Evolutionary conservation across 2,888 invertebrate species (phyloP).

Genomic region (Cantharis flavilabris): DNA sequence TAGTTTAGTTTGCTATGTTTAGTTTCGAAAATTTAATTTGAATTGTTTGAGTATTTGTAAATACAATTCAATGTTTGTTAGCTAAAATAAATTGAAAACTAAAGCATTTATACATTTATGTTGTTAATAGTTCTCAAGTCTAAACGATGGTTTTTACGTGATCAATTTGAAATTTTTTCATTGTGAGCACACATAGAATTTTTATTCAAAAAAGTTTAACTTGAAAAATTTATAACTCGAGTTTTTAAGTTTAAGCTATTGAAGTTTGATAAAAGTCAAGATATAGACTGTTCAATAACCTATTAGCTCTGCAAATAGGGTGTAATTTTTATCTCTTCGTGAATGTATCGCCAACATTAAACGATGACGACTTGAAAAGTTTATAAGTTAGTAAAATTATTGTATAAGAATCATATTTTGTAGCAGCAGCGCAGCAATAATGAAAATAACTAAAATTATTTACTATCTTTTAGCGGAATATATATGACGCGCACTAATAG

Average conservation of each 20-base stretch:
- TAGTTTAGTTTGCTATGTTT: too few relatives aligned
- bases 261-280: neutral
- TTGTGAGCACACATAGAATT: neutral
- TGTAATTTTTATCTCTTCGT: neutral
- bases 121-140: neutral
- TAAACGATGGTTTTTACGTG: neutral
- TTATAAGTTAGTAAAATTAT: too few relatives aligned
- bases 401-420: too few relatives aligned
- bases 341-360: neutral
- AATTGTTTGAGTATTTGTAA: too few relatives aligned
- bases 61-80: too few relatives aligned
- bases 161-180: neutral
- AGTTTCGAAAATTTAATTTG: too few relatives aligned
- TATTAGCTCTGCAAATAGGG: neutral
- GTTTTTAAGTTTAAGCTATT: neutral
- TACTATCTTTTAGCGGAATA: too few relatives aligned
- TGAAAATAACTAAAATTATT: too few relatives aligned
- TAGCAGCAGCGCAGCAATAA: too few relatives aligned
- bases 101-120: too few relatives aligned
- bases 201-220: neutral
- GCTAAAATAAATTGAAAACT: too few relatives aligned
- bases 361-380: neutral
- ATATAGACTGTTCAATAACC: neutral
- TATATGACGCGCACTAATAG: neutral
- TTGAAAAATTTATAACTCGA: neutral